Evolutionary conservation across 2,797 vertebrate species (phyloP).

Genomic region (Hemibagrus guttatus): DNA sequence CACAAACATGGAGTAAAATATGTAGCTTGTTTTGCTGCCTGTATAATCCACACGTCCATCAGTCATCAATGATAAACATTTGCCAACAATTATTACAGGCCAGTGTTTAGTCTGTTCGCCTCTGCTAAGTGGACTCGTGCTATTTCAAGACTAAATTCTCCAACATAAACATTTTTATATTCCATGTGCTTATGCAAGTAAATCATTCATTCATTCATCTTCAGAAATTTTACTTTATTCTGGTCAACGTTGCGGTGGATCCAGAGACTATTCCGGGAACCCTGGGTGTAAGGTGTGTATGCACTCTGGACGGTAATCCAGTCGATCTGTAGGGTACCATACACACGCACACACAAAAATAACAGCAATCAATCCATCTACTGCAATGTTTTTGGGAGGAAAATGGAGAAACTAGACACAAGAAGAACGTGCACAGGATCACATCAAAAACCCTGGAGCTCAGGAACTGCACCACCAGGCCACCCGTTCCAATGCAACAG

Average conservation of each 20-base stretch:
- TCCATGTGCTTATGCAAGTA: constrained; percentile 1
- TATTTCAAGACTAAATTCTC: constrained; percentile 13
- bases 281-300: not conserved
- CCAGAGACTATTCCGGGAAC: not conserved
- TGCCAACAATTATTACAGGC: constrained; percentile 13
- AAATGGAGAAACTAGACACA: not conserved
- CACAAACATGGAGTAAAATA: constrained; percentile 9
- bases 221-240: not conserved
- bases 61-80: not conserved
- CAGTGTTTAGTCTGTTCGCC: constrained; percentile 26
- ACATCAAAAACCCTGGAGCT: not conserved
- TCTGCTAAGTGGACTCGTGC: not conserved
- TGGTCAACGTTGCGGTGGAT: not conserved
- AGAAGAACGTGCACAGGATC: not conserved
- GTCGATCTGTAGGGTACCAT: not conserved
- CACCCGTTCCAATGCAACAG: not conserved
- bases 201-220: not conserved
- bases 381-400: not conserved
- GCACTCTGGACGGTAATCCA: not conserved
- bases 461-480: not conserved
- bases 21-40: not conserved
- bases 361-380: not conserved
- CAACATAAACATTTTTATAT: constrained; percentile 12
- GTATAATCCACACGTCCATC: not conserved
- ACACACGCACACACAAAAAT: not conserved